Base-by-base conservation (phyloP, 92 coral and sea anemone species). In the Porites divaricata region DNA sequence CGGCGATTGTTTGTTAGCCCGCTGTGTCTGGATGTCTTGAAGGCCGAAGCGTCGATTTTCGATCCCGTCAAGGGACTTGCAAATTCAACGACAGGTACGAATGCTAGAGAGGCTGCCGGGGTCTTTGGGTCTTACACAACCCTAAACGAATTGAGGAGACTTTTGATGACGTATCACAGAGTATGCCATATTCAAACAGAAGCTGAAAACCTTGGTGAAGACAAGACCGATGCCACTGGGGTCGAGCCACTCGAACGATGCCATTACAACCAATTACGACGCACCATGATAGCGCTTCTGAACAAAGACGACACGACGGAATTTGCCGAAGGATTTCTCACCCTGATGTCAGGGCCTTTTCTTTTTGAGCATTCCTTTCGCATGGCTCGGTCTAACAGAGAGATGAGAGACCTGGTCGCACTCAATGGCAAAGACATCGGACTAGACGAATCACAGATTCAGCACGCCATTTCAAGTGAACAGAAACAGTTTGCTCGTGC, bases 31-130 rank as follows among this genome's bases (percentile, higher is more conserved):
- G 77, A 72, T 63, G 23, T 72, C 19, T 62, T 72, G 2, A 51
- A n/a, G 5, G 28, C 77, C 12, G 77, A 72, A n/a, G 77, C 62
- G 62, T 52, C 16, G 35, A 50, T 28, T 1, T 72, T 49, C 62
- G 77, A 72, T 72, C 26, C 77, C 61, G 17, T 72, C 28, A 72
- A 72, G 62, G 77, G 77, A 50, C 62, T 70, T 6, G 75, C 22
- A 20, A 70, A 10, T 15, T 41, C 25, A 12, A 24, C n/a, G 23
- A 15, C 77, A 6, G 62, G 61, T 1, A 9, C 23, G 20, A 50
- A 50, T 21, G 61, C 41, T 16, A 52, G 21, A 9, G 16, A 72
- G 1, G 77, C 4, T 6, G 7, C 26, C 15, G 62, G 62, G 9
- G 77, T 72, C 62, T 20, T 72, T 2, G 77, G 77, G 11, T 72